Conservation (phyloP, 2,888 invertebrate species). For the Mimumesa dahlbomi region DNA sequence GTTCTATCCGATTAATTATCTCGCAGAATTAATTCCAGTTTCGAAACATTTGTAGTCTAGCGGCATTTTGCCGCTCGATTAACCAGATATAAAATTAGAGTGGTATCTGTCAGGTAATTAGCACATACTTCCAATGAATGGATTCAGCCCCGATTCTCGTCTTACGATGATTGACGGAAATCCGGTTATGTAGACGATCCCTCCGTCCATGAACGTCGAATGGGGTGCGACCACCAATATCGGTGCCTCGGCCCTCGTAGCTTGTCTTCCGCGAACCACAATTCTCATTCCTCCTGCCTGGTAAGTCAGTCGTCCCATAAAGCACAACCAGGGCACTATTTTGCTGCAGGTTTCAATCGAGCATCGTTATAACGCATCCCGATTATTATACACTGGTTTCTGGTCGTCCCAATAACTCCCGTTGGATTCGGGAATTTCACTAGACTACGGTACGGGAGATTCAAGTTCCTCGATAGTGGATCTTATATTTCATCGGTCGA, state of each 20-base stretch:
- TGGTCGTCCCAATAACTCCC: no score
- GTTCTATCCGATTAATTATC: no score
- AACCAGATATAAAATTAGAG: no score
- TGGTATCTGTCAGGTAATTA: slow-evolving; percentile 46
- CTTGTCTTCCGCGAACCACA: slow-evolving; percentile 88
- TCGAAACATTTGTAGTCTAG: no score
- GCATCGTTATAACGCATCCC: slow-evolving; percentile 46
- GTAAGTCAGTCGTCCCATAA: slow-evolving; percentile 88
- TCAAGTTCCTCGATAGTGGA: no score
- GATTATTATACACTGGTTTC: no score
- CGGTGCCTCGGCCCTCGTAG: slow-evolving; percentile 89
- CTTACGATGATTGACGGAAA: slow-evolving; percentile 93
- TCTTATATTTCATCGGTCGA: no score
- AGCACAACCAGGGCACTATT: slow-evolving; percentile 85
- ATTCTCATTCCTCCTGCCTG: slow-evolving; percentile 90
- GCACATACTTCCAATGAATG: slow-evolving; percentile 93
- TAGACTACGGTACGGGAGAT: no score
- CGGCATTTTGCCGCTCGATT: no score
- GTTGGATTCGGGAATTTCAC: no score
- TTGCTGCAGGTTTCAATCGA: slow-evolving; percentile 75
- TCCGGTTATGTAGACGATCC: slow-evolving; percentile 90
- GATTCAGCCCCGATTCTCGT: slow-evolving; percentile 89
- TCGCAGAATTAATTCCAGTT: no score
- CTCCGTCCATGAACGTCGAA: slow-evolving; percentile 93
- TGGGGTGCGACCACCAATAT: slow-evolving; percentile 94